Percentiles rank a stretch among this genome's conserved stretches.
These are phyloP conservation scores for Diadumene lineata DNA, from an alignment of 92 coral and sea anemone species.

Conservation along the genomic window DNA sequence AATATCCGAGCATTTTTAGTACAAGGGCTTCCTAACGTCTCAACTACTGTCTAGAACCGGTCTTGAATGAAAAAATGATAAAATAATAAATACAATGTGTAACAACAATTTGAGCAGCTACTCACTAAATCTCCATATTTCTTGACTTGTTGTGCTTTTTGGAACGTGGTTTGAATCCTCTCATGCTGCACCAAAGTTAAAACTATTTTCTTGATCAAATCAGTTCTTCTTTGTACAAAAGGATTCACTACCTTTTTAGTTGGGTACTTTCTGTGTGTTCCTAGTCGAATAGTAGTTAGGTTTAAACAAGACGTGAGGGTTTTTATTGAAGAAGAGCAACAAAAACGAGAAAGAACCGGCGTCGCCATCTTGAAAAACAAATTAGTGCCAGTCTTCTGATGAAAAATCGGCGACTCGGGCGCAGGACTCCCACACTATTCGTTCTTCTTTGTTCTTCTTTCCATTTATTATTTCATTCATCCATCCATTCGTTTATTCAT, in stretches of 20 bases:
- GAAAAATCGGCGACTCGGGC: too few species aligned
- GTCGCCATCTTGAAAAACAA: slow-evolving; percentile 65
- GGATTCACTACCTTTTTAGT: slow-evolving; percentile 76
- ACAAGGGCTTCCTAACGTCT: too few species aligned
- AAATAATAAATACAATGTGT: background rate
- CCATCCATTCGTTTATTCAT: too few species aligned
- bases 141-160: slow-evolving; percentile 87
- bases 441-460: too few species aligned
- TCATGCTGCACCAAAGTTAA: slow-evolving; percentile 87
- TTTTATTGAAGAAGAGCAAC: slow-evolving; percentile 29
- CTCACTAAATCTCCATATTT: slow-evolving; percentile 95
- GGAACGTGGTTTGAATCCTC: slow-evolving; percentile 90
- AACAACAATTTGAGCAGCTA: background rate
- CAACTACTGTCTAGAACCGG: too few species aligned
- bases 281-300: slow-evolving; percentile 68
- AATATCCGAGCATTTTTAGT: too few species aligned
- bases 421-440: too few species aligned
- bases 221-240: slow-evolving; percentile 86
- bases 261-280: slow-evolving; percentile 81
- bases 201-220: slow-evolving; percentile 80
- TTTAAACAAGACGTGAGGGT: slow-evolving; percentile 44
- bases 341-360: slow-evolving; percentile 24
- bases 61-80: background rate
- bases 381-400: slow-evolving; percentile 14
- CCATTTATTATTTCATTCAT: too few species aligned